A percentile compares a stretch with the other conserved stretches of the same genome.
Evolutionary conservation across 2,797 vertebrate species (phyloP).

Genomic region (Pseudochaenichthys georgianus): DNA sequence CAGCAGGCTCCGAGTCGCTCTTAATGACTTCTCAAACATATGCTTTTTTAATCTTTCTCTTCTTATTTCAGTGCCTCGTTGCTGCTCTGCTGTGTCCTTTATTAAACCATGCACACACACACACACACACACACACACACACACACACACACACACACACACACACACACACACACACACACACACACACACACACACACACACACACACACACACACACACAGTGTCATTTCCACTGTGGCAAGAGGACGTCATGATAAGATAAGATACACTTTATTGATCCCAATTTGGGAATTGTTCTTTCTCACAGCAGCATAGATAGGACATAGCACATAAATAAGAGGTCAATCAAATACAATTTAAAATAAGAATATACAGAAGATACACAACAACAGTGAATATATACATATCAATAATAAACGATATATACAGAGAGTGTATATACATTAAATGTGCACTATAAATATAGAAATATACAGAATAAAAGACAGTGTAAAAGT

Average conservation of each 20-base stretch:
- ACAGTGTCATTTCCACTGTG: constrained; percentile 61
- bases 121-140: constrained; percentile 6
- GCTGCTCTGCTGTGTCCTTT: constrained; percentile 65
- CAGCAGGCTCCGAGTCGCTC: constrained; percentile 78
- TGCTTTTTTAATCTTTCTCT: constrained; percentile 79
- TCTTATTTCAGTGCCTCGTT: constrained; percentile 67
- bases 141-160: constrained; percentile 30
- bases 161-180: constrained; percentile 23
- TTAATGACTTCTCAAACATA: constrained; percentile 85
- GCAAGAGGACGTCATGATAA: constrained; percentile 60
- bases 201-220: constrained; percentile 2
- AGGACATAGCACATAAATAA: too few species aligned
- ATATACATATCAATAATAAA: too few species aligned
- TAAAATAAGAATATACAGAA: too few species aligned
- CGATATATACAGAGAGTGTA: too few species aligned
- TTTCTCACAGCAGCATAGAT: too few species aligned
- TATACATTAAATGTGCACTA: too few species aligned
- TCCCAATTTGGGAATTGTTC: too few species aligned
- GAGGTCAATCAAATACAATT: too few species aligned
- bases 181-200: constrained; percentile 11
- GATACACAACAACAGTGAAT: too few species aligned
- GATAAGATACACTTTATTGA: too few species aligned
- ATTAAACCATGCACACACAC: constrained; percentile 61
- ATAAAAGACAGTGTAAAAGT: too few species aligned
- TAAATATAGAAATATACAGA: too few species aligned